Evolutionary conservation across 2,113 vertebrate species (phyloP).

Genomic region (Brachionichthys hirsutus): DNA sequence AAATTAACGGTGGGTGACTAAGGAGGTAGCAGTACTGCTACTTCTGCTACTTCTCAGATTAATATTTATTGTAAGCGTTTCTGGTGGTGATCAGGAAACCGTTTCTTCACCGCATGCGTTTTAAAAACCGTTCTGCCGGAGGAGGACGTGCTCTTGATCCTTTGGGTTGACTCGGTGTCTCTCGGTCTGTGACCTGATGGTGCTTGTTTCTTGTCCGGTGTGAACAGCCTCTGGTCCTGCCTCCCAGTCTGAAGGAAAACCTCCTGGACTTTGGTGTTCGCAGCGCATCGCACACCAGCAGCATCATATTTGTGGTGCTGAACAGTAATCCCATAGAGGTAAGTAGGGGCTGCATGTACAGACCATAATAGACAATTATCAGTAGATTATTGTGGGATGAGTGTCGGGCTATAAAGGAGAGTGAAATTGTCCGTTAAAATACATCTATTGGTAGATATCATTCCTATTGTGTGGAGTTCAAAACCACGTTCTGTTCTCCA

Average conservation of each 20-base stretch:
- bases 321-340: conserved; percentile 99
- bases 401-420: background rate
- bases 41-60: too few species aligned
- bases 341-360: background rate
- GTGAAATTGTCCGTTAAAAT: too few species aligned
- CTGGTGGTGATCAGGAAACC: too few species aligned
- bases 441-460: too few species aligned
- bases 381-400: background rate
- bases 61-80: too few species aligned
- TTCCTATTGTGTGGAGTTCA: background rate
- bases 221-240: conserved; percentile 87
- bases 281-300: conserved; percentile 90
- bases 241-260: conserved; percentile 86
- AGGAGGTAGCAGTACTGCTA: too few species aligned
- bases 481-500: conserved; percentile 49
- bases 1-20: too few species aligned
- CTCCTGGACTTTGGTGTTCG: conserved; percentile 93
- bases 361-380: background rate
- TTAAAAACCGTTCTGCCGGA: too few species aligned
- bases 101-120: too few species aligned
- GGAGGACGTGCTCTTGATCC: too few species aligned
- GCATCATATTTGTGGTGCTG: conserved; percentile 89
- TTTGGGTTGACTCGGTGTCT: too few species aligned
- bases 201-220: conserved; percentile 1
- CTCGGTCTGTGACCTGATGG: background rate